Evolutionary conservation across 2,797 vertebrate genomes (phyloP).

Genomic region (Vultur gryphus): DNA sequence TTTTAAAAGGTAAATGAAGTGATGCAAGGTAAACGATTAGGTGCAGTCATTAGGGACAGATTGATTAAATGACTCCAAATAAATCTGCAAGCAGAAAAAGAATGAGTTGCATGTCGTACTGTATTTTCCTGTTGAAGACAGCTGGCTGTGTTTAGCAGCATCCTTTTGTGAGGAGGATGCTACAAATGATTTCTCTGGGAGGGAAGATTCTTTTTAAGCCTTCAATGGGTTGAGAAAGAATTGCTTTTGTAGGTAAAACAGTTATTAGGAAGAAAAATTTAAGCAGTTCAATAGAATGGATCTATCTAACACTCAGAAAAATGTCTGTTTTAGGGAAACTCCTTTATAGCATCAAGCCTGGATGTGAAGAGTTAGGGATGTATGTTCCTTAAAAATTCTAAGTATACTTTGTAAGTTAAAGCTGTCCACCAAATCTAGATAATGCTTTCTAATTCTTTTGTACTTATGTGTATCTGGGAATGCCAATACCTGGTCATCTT

Average conservation of each 20-base stretch:
- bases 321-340: neutral
- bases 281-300: neutral
- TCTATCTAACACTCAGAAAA: neutral
- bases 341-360: neutral
- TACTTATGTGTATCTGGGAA: neutral
- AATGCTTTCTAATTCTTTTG: neutral
- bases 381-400: neutral
- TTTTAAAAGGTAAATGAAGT: neutral
- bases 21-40: neutral
- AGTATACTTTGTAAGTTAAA: neutral
- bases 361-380: neutral
- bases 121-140: neutral
- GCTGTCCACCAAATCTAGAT: neutral
- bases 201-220: neutral
- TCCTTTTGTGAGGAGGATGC: neutral
- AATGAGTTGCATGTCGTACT: neutral
- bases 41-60: neutral
- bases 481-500: neutral
- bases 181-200: neutral
- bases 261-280: neutral
- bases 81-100: neutral
- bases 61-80: neutral
- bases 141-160: neutral
- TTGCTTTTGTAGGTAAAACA: neutral
- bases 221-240: neutral